Conservation (phyloP, 35 echinoderm and acorn worm genomes). For the Acanthaster planci region DNA sequence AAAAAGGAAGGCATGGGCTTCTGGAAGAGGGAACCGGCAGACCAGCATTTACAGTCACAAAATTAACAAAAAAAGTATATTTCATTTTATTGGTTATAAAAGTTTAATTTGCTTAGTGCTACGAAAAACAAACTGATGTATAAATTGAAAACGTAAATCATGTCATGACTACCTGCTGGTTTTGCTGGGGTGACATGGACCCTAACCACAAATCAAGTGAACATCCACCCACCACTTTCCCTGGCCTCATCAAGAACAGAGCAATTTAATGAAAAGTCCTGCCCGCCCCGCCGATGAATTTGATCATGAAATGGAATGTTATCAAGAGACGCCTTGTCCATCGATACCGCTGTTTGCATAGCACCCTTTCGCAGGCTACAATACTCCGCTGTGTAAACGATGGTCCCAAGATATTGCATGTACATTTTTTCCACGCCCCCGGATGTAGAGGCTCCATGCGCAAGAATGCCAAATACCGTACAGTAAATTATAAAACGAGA, state of each 20-base stretch:
- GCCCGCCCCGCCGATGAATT: background rate
- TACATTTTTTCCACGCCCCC: background rate
- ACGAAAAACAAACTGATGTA: background rate
- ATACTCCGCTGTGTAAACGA: background rate
- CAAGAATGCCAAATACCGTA: background rate
- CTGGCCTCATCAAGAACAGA: background rate
- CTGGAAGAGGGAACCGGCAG: too few species aligned
- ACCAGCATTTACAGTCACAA: too few species aligned
- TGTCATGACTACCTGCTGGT: background rate
- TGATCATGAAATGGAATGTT: background rate
- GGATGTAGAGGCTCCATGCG: background rate
- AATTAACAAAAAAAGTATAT: too few species aligned
- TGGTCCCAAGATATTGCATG: background rate
- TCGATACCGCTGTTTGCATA: slow-evolving; percentile 1
- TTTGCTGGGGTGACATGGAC: background rate
- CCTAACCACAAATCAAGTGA: too few species aligned
- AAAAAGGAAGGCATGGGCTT: too few species aligned
- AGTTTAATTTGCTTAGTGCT: background rate
- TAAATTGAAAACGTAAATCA: background rate
- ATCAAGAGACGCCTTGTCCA: background rate
- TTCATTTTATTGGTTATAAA: too few species aligned
- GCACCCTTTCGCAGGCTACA: background rate
- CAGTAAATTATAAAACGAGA: background rate
- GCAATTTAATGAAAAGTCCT: background rate
- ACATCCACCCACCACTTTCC: background rate